Base-by-base conservation (phyloP, 2,888 invertebrate genomes). In the Chloromyia formosa region DNA sequence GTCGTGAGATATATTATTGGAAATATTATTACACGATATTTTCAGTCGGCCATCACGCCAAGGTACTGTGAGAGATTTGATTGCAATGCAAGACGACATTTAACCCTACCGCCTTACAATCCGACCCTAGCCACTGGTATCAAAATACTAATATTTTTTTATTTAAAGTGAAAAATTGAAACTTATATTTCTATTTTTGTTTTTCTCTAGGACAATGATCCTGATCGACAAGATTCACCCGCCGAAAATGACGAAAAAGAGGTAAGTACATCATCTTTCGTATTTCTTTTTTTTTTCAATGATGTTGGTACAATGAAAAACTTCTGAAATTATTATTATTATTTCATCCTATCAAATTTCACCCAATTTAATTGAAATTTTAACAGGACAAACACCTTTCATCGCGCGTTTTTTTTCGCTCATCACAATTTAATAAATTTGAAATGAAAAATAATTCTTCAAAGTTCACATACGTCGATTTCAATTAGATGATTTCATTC, bases 201-300 rank as follows among this genome's bases (percentile, higher is more conserved):
- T 78, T 78, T 42, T 77, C 86, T 85, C 73, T 81, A 92, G 91
- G 92, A 92, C 84, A 88, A 90, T 80, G 91, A 91, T 84, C 89
- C 90, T 80, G 92, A 92, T 78, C 89, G 90, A 81, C 91, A 91
- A 83, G 84, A 84, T 79, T 83, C 83, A 78, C 80, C 84, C 76
- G 82, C 82, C 75, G 84, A 84, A 79, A 87, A 87, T 78, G 88
- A 88, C 80, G 87, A 87, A 78, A 86, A 87, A 80, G 88, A 88
- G 85, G 88, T 88, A 81, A 87, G 87, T 84, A 64, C 62, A 64
- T 14, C 58, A 64, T 54, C 54, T 74, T 54, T 74, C 64, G 49
- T 42, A 12, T 42, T 42, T 42, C 42, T 12, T 12, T 42, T 7
- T 49, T 35, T 35, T 35, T 35, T 7, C 12, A 49, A 49, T 35